Evolutionary conservation across 2,113 vertebrate species (phyloP), one percentile per base, ranked within the genome.

Genomic region (Apodemus sylvaticus): DNA sequence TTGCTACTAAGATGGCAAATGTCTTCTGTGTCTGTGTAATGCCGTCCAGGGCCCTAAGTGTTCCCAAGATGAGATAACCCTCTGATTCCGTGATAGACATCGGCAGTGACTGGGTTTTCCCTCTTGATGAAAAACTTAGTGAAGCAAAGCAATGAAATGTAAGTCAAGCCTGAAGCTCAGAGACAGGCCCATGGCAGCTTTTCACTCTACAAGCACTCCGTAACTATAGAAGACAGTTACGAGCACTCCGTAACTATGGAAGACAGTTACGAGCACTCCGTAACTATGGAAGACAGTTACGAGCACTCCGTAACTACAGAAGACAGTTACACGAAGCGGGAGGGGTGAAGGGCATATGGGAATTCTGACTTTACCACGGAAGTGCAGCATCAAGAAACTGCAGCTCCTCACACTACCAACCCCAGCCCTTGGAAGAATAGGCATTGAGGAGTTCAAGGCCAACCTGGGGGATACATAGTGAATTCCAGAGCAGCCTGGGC

Each of bases 11-110:
- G 34, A 89, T 42, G 39, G 42, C 22, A 0, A 4, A 51, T 3
- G 20, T 4, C 77, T 31, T 17, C 6, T 0, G 26, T 0, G 0
- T 39, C 70, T n/a, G 3, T n/a, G 2, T 64, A 66, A 39, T 12
- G 24, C 24, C 11, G 10, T 53, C 34, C 3, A 5, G 55, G 71
- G 22, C 51, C 51, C 58, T 7, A 4, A 31, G 42, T 1, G 34
- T 34, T 73, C 34, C 12, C 3, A 12, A 19, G 53, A 66, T 16
- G 42, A 85, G 34, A 6, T 8, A 26, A 26, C 4, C 4, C 20
- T 13, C 62, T 36, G 11, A 6, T 31, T 74, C n/a, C 3, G 0
- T 0, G 3, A 5, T 1, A 17, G 90, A 48, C 12, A 71, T 26
- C 0, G 45, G 2, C 17, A 48, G 45, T 70, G 85, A 36, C 42